Evolutionary conservation across 2,888 invertebrate species (phyloP), one percentile per base, ranked within the genome.

Genomic region (Heliconius ethilla): DNA sequence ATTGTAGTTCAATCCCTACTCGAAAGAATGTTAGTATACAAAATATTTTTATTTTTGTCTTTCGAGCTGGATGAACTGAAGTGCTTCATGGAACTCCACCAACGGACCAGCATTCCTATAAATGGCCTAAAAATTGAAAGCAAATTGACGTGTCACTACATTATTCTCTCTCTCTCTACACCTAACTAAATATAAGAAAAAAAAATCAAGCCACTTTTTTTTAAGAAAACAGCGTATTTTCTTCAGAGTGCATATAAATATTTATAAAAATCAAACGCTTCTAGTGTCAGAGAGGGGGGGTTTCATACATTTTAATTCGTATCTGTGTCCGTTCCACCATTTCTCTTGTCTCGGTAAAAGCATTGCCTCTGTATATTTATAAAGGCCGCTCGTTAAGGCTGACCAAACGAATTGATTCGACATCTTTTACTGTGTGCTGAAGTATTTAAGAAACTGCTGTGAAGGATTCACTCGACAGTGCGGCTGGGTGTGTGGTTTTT

Each of bases 321-420:
- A 76, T 78, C 83, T 88, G 88, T 84, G 79, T 81, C 82, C 79
- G 67, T n/a, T 78, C 78, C 82, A 84, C 89, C 89, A 90, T 92
- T 91, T 92, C 92, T 92, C 91, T 91, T 92, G 92, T 92, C 91
- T 91, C 87, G 88, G 89, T 94, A 93, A 94, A 92, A 94, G 94
- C 91, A 94, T 94, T 94, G 93, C 94, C 94, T 80, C 86, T 94
- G 91, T 94, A 92, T 94, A 94, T 94, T 94, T 94, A 94, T 94
- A 92, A 88, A 92, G 91, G 81, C 80, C 79, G 59, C 29, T 72
- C 73, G 62, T 78, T 72, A 77, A 70, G 73, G 40, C 59, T 55
- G 78, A 67, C 51, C 55, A 72, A 65, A 76, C 22, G 76, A 80
- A 80, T 80, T 78, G 80, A 78, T 75, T 78, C 27, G 45, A 62